These are phyloP conservation scores for Polyergus mexicanus DNA, from an alignment of 1,140 invertebrate genomes.

Conservation along the genomic window DNA sequence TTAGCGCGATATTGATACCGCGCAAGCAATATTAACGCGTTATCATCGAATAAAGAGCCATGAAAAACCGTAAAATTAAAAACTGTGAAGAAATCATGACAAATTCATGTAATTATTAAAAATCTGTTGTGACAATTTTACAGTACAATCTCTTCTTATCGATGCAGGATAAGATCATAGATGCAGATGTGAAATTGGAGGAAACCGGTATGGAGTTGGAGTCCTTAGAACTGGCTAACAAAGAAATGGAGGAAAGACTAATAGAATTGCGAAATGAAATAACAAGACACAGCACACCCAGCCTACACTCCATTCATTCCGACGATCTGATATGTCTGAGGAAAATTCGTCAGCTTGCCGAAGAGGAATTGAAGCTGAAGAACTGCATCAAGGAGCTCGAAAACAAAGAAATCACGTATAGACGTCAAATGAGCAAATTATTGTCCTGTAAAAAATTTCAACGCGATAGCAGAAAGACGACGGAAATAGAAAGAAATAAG, in stretches of 20 bases:
- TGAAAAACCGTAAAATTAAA: slow-evolving; percentile 11
- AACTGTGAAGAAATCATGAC: background rate
- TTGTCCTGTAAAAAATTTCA: slow-evolving; percentile 63
- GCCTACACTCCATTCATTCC: slow-evolving; percentile 79
- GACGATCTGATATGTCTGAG: slow-evolving; percentile 79
- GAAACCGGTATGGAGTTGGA: slow-evolving; percentile 79
- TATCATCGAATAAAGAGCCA: background rate
- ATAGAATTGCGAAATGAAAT: slow-evolving; percentile 73
- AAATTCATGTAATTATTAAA: background rate
- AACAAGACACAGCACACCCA: slow-evolving; percentile 60
- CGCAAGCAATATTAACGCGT: background rate
- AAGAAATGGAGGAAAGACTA: slow-evolving; percentile 76
- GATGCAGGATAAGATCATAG: slow-evolving; percentile 82
- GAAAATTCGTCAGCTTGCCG: slow-evolving; percentile 78
- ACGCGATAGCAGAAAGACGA: slow-evolving; percentile 20
- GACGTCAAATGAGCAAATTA: slow-evolving; percentile 76
- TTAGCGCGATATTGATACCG: background rate
- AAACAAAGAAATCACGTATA: slow-evolving; percentile 74
- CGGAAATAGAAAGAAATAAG: slow-evolving; percentile 23
- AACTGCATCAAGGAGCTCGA: slow-evolving; percentile 79
- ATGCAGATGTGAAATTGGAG: slow-evolving; percentile 79
- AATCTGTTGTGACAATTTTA: background rate
- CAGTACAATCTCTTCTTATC: background rate
- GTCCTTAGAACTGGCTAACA: slow-evolving; percentile 75
- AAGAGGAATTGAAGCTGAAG: slow-evolving; percentile 79